Conservation (phyloP, 2,113 vertebrate species). For the Coryphaenoides rupestris region DNA sequence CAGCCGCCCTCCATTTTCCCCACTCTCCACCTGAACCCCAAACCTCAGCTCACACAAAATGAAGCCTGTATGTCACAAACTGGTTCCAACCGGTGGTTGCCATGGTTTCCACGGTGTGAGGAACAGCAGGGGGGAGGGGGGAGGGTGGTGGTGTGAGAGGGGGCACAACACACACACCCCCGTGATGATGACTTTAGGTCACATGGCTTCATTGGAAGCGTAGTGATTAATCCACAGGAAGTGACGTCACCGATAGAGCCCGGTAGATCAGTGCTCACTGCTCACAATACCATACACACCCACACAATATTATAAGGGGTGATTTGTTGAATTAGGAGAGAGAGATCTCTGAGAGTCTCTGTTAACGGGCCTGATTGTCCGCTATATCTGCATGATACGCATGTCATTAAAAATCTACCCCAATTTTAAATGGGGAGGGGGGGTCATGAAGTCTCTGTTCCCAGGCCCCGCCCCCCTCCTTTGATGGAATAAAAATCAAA, state of each 20-base stretch:
- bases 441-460: too few species aligned
- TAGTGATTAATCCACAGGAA: slow-evolving; percentile 83
- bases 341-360: slow-evolving; percentile 29
- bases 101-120: slow-evolving; percentile 81
- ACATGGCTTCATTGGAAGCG: slow-evolving; percentile 79
- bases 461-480: too few species aligned
- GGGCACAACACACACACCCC: slow-evolving; percentile 54
- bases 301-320: slow-evolving; percentile 20
- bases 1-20: slow-evolving; percentile 75
- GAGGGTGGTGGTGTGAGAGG: slow-evolving; percentile 41
- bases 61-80: slow-evolving; percentile 84
- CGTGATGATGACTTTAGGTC: slow-evolving; percentile 77
- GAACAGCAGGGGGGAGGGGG: slow-evolving; percentile 61
- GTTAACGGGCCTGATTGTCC: slow-evolving; percentile 1
- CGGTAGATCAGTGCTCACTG: slow-evolving; percentile 31
- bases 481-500: too few species aligned
- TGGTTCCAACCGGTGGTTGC: slow-evolving; percentile 83
- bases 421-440: too few species aligned
- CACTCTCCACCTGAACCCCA: slow-evolving; percentile 76
- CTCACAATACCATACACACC: slow-evolving; percentile 32
- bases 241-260: slow-evolving; percentile 69
- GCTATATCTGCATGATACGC: too few species aligned
- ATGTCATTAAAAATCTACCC: too few species aligned
- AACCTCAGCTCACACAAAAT: slow-evolving; percentile 82
- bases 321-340: slow-evolving; percentile 9